phyloP scores from a whole-genome alignment of 2,888 invertebrate genomes.

The Dicycla oo region DNA sequence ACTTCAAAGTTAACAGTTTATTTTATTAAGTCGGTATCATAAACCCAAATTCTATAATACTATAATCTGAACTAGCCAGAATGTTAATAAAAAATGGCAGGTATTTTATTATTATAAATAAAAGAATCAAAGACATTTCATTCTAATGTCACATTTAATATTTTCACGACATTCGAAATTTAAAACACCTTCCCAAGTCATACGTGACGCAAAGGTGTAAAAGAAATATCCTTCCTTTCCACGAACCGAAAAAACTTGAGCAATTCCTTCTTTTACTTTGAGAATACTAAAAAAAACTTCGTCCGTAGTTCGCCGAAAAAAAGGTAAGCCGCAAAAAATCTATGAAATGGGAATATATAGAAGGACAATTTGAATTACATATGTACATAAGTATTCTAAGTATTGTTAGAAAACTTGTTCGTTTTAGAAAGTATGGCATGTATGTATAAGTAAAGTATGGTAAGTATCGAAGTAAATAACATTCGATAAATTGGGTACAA shows the following conservation, averaged over 20 bases:
- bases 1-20: too few relatives aligned
- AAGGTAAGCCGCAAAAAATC: conserved; percentile 29
- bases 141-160: neutral
- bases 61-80: neutral
- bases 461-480: too few relatives aligned
- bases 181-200: conserved; percentile 16
- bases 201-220: conserved; percentile 20
- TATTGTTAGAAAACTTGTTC: conserved; percentile 29
- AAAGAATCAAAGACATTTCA: neutral
- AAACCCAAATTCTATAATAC: neutral
- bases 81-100: neutral
- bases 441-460: too few relatives aligned
- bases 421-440: neutral
- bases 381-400: neutral
- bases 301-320: conserved; percentile 4
- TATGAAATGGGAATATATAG: conserved; percentile 31
- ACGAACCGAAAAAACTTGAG: conserved; percentile 49
- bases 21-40: neutral
- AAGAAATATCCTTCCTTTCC: conserved; percentile 31
- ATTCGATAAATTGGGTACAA: conserved; percentile 19
- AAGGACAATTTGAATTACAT: conserved; percentile 36
- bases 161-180: conserved; percentile 13
- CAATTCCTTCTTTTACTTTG: conserved; percentile 45
- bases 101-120: neutral
- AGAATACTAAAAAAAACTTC: conserved; percentile 54